These are phyloP conservation scores for Tipula lateralis DNA, from an alignment of 2,888 invertebrate species.

Conservation along the genomic window DNA sequence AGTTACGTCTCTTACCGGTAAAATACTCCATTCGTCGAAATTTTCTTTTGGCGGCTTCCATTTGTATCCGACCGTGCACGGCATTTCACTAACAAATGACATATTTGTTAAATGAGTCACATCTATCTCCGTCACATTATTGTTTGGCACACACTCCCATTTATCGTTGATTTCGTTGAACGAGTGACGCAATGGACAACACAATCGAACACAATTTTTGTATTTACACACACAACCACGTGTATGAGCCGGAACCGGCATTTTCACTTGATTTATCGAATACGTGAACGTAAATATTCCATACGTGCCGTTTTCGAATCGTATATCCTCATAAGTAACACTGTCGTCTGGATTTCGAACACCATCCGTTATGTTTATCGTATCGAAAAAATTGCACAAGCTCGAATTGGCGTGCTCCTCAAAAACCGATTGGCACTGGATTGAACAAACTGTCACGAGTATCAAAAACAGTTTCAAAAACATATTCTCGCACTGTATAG, in stretches of 20 bases:
- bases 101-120: background rate
- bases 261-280: background rate
- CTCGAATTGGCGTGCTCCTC: background rate
- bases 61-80: background rate
- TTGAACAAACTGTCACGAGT: background rate
- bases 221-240: background rate
- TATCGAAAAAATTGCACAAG: background rate
- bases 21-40: background rate
- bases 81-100: background rate
- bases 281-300: background rate
- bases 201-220: background rate
- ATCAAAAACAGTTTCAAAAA: background rate
- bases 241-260: background rate
- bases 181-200: background rate
- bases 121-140: background rate
- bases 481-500: background rate
- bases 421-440: background rate
- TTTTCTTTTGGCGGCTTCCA: background rate
- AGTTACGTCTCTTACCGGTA: background rate
- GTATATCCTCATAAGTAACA: background rate
- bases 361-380: constrained; percentile 2
- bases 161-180: background rate
- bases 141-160: background rate
- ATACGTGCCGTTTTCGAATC: background rate
- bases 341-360: background rate